A percentile compares a stretch with the other conserved stretches of the same genome.
Conservation (phyloP, 2,113 vertebrate species). For the Chaetodon trifascialis region DNA sequence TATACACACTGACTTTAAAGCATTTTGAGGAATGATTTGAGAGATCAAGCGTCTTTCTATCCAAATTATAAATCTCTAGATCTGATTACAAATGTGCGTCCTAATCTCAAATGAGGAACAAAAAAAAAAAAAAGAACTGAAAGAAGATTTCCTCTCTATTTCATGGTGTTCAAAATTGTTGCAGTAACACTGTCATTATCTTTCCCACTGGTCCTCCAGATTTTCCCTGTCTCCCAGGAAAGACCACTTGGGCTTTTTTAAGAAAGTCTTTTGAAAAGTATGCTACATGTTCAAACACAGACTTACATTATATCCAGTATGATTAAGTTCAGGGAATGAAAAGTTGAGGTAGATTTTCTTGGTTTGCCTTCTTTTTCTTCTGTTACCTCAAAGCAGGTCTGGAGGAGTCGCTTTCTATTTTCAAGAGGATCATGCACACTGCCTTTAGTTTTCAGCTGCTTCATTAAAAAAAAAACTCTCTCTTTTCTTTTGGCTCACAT, state of each 20-base stretch:
- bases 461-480: no score
- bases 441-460: not conserved
- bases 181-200: slow-evolving; percentile 15
- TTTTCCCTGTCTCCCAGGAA: slow-evolving; percentile 11
- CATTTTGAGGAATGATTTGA: slow-evolving; percentile 26
- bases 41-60: slow-evolving; percentile 5
- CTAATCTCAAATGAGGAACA: slow-evolving; percentile 23
- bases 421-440: not conserved
- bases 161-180: slow-evolving; percentile 28
- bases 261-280: slow-evolving; percentile 10
- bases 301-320: slow-evolving; percentile 9
- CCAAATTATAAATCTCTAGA: slow-evolving; percentile 27
- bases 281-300: slow-evolving; percentile 19
- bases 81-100: slow-evolving; percentile 38
- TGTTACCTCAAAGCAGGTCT: slow-evolving; percentile 1
- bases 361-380: slow-evolving; percentile 12
- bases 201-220: slow-evolving; percentile 9
- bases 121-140: slow-evolving; percentile 13
- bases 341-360: slow-evolving; percentile 3
- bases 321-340: slow-evolving; percentile 20
- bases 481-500: not conserved
- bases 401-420: not conserved
- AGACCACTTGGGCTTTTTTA: slow-evolving; percentile 23
- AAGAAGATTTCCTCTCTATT: slow-evolving; percentile 19
- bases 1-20: slow-evolving; percentile 32